Conservation (phyloP, 2,888 invertebrate genomes). For the Strigamia crassipes region DNA sequence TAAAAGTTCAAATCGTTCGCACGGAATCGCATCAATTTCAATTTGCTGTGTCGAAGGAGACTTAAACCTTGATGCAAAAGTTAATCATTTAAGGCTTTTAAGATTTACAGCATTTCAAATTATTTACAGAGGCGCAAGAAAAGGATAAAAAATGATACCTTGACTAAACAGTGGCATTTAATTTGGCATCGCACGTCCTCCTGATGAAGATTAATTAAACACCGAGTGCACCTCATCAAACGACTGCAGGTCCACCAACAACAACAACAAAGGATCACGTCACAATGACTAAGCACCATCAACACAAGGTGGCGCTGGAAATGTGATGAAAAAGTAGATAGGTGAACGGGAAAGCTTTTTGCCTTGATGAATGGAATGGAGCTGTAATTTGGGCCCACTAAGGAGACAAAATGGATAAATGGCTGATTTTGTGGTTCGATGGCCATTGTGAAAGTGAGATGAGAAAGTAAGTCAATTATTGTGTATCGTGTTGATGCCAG, state of each 20-base stretch:
- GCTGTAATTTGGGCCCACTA: not conserved
- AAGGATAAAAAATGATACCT: too few relatives aligned
- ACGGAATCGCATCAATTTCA: too few relatives aligned
- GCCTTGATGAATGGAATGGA: slow-evolving; percentile 6
- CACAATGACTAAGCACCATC: slow-evolving; percentile 10
- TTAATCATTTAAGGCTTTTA: too few relatives aligned
- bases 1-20: too few relatives aligned
- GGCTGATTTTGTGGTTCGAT: slow-evolving; percentile 2
- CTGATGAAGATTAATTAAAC: not conserved
- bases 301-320: not conserved
- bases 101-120: too few relatives aligned
- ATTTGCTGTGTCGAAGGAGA: too few relatives aligned
- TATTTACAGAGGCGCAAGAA: too few relatives aligned
- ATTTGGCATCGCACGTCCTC: not conserved
- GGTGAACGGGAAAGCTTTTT: not conserved
- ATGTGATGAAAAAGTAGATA: not conserved
- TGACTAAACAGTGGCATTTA: not conserved
- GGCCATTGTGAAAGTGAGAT: not conserved
- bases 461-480: not conserved
- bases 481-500: not conserved
- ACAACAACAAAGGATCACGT: slow-evolving; percentile 1
- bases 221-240: not conserved
- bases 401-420: not conserved
- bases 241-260: not conserved
- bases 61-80: too few relatives aligned